Evolutionary conservation across 1,140 invertebrate genomes (phyloP), one percentile per base, ranked within the genome.

Genomic region (Drosophila aff.): DNA sequence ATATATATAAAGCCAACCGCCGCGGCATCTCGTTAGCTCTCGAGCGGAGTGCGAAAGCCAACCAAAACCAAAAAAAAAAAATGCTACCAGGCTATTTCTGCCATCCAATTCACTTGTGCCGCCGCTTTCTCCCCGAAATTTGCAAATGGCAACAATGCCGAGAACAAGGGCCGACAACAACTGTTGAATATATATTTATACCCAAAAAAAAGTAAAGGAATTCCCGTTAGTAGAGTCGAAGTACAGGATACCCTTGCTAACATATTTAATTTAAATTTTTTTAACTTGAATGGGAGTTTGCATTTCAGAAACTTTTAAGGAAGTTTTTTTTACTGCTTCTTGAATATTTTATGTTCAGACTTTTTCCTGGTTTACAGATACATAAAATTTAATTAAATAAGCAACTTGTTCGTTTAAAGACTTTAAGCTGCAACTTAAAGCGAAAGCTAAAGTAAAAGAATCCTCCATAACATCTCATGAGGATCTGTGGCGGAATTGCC

Each of bases 181-280:
- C 84, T 89, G 84, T 87, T 87, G 85, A 83, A 83, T 81, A 81
- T 68, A 80, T 50, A 79, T 47, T 60, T 71, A 26, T 43, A 57
- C 36, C 58, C 58, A 36, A 49, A 26, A 49, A 26, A 38, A n/a
- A 46, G 8, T 18, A 57, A 62, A n/a, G 40, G 10, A 36, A n/a
- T 16, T 41, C 8, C 16, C 8, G 50, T 2, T 15, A 3, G 18
- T 8, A 23, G 11, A 7, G n/a, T 11, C 63, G 58, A 15, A 62
- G 21, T 0, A 1, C 2, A 10, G 8, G 26, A 63, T 44, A 66
- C 63, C 40, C 63, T 66, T 0, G 9, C 13, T 6, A 11, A 5
- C 0, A 26, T 4, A 26, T 8, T 4, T n/a, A 26, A 4, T 21
- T 15, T 16, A 16, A 16, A 13, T 11, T 44, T 16, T 9, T 28